Evolutionary conservation across 2,113 vertebrate genomes (phyloP).

Genomic region (Gallinago media): DNA sequence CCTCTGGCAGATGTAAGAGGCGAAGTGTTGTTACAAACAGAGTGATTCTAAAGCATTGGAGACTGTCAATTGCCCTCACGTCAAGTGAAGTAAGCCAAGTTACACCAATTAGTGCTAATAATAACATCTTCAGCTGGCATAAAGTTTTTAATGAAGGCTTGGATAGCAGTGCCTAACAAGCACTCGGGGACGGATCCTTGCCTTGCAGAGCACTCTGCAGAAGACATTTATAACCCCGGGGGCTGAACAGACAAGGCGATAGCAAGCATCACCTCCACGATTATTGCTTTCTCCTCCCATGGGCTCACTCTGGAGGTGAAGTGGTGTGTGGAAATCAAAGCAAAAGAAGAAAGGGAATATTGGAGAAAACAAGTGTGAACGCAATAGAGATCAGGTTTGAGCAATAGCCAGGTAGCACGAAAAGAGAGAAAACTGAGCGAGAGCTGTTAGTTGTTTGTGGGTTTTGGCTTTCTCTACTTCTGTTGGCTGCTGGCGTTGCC

Average conservation of each 20-base stretch:
- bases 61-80: background rate
- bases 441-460: background rate
- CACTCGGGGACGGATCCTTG: background rate
- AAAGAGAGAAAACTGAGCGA: background rate
- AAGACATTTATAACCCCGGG: background rate
- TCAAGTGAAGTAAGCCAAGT: background rate
- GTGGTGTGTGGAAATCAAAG: background rate
- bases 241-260: background rate
- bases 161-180: background rate
- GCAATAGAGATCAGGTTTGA: background rate
- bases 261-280: background rate
- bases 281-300: background rate
- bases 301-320: background rate
- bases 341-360: background rate
- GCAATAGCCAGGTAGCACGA: background rate
- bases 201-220: background rate
- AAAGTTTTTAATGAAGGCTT: background rate
- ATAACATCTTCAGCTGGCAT: background rate
- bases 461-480: background rate
- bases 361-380: background rate
- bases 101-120: background rate
- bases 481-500: background rate
- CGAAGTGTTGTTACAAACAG: background rate
- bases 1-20: background rate
- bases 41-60: background rate